Conservation (phyloP, 1,140 invertebrate species). For the Tetragnatha versicolor region DNA sequence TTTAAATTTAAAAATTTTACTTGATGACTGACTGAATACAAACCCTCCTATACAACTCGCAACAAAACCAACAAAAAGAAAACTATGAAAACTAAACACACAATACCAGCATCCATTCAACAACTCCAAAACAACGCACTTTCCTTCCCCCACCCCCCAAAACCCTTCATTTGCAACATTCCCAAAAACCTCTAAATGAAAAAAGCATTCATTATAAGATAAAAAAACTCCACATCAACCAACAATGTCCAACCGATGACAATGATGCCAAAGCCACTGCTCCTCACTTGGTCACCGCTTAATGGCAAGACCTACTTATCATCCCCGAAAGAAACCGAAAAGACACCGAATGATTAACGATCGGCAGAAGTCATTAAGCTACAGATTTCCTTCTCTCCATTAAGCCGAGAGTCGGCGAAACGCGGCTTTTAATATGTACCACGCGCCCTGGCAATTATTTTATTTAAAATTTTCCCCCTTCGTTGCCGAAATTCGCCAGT, state of each 20-base stretch:
- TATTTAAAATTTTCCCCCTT: conserved; percentile 36
- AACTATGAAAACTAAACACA: too few species aligned
- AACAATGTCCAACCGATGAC: neutral
- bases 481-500: neutral
- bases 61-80: too few species aligned
- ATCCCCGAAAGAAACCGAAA: neutral
- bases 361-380: conserved; percentile 23
- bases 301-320: conserved; percentile 20
- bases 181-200: too few species aligned
- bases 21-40: too few species aligned
- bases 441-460: conserved; percentile 18
- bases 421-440: conserved; percentile 21
- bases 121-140: too few species aligned
- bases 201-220: conserved; percentile 11
- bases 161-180: conserved; percentile 21
- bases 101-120: neutral
- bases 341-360: conserved; percentile 20
- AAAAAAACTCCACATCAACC: neutral
- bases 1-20: too few species aligned
- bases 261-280: neutral
- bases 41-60: too few species aligned
- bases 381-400: conserved; percentile 18
- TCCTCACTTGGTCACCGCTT: conserved; percentile 15
- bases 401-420: neutral
- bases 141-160: neutral